phyloP scores from a whole-genome alignment of 1,140 invertebrate species.

The Drosophila nebulosa region DNA sequence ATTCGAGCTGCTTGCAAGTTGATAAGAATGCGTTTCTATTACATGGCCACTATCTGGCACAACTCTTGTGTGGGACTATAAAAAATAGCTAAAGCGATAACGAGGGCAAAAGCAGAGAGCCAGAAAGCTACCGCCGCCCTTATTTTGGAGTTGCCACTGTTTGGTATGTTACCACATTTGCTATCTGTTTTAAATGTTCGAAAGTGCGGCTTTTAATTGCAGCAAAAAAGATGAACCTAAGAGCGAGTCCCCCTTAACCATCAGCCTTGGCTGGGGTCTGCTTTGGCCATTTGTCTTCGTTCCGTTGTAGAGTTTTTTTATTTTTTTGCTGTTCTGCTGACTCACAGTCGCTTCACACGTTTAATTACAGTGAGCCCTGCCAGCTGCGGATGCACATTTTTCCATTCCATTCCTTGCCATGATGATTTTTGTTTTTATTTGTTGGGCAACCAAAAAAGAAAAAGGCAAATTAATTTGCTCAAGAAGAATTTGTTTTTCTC shows the following conservation, averaged over 20 bases:
- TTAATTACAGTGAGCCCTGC: slow-evolving; percentile 36
- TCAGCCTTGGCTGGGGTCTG: slow-evolving; percentile 3
- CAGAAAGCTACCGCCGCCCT: neutral
- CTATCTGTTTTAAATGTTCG: slow-evolving; percentile 34
- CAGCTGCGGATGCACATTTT: slow-evolving; percentile 18
- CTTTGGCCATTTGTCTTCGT: slow-evolving; percentile 44
- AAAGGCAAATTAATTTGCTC: neutral
- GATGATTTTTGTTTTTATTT: neutral
- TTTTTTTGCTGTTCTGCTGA: slow-evolving; percentile 15
- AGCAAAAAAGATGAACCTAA: neutral
- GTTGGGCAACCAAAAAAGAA: neutral
- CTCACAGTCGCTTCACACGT: slow-evolving; percentile 40
- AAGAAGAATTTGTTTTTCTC: neutral
- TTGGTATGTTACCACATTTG: slow-evolving; percentile 22
- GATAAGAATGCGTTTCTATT: slow-evolving; percentile 42
- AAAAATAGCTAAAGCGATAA: slow-evolving; percentile 37
- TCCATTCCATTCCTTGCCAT: slow-evolving; percentile 3
- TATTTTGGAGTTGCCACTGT: neutral
- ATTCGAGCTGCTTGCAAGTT: slow-evolving; percentile 32
- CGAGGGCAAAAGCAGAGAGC: slow-evolving; percentile 10
- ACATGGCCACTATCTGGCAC: slow-evolving; percentile 30
- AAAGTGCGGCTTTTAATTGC: slow-evolving; percentile 8
- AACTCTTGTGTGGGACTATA: slow-evolving; percentile 18
- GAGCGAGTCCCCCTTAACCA: neutral
- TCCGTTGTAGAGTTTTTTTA: neutral